Evolutionary conservation across 2,888 invertebrate genomes (phyloP).

Genomic region (Euplagia quadripunctaria): DNA sequence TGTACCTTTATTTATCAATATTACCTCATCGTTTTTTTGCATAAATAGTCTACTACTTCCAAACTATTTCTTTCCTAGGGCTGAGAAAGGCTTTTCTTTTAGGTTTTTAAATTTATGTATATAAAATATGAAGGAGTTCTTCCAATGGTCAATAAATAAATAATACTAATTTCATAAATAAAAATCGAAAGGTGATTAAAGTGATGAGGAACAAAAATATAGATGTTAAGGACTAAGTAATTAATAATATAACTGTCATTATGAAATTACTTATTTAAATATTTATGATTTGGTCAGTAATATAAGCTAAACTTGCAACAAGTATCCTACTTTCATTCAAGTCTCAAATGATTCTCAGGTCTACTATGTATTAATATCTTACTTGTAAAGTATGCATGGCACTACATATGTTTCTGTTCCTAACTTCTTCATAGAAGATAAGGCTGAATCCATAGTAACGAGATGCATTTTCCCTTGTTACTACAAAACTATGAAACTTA

Average conservation of each 20-base stretch:
- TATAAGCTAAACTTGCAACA: not conserved
- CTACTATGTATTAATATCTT: conserved; percentile 10
- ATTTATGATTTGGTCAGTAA: not conserved
- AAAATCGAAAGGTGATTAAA: too few species aligned
- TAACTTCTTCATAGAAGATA: conserved; percentile 98
- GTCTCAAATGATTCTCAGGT: not conserved
- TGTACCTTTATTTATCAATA: too few species aligned
- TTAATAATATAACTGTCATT: too few species aligned
- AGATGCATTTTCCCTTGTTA: conserved; percentile 98
- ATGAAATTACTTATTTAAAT: not conserved
- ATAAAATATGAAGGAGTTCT: not conserved
- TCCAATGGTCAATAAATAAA: too few species aligned
- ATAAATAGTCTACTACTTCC: too few species aligned
- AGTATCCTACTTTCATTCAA: not conserved
- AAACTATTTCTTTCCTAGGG: too few species aligned
- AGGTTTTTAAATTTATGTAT: not conserved
- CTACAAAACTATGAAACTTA: conserved; percentile 98
- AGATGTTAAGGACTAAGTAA: not conserved
- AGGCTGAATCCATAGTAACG: conserved; percentile 97
- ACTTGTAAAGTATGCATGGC: conserved; percentile 98
- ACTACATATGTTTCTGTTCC: conserved; percentile 96
- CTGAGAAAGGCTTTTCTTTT: not conserved
- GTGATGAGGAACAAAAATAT: too few species aligned
- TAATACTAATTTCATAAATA: too few species aligned
- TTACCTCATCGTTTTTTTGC: too few species aligned